Evolutionary conservation across 2,113 vertebrate species (phyloP), one percentile per base, ranked within the genome.

Genomic region (Ranitomeya variabilis): DNA sequence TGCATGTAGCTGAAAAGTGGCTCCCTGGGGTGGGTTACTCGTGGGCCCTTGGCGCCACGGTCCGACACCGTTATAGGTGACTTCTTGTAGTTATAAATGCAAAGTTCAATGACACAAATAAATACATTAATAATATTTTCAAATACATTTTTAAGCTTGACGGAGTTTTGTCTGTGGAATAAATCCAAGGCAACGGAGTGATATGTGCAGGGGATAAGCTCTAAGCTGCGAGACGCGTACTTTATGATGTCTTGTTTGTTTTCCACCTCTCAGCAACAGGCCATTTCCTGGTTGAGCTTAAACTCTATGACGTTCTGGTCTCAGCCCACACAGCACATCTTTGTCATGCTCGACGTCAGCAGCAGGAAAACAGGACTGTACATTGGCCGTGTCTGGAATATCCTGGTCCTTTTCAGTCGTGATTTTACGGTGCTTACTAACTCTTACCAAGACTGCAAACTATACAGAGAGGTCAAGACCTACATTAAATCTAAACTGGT

Each of bases 271-370:
- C 90, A 92, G 93, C 94, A 95, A 95, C 94, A 94, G 93, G 92
- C 93, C 91, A 93, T 94, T 95, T 96, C 94, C 95, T 95, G 93
- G 94, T 95, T 92, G 91, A 93, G 92, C 93, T 94, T 92, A 95
- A 94, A 94, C 93, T 93, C 93, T 86, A 78, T 94, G 94, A 95
- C 94, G 94, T 94, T 94, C 92, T 92, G 92, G 84, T 92, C 93
- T 93, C 95, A 95, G 80, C 95, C 95, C 95, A 96, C 95, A 95
- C 93, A 95, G 95, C 95, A 95, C 93, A 95, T 94, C 92, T 94
- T 94, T 96, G 94, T 96, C 95, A 96, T 92, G 93, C 91, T 92
- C 93, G 91, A 95, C 94, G 94, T 95, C 95, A 95, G 94, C 93
- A 91, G 93, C 94, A 96, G 94, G 94, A 94, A 96, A 95, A 94